A percentile compares a stretch with the other conserved stretches of the same genome.
phyloP scores from a whole-genome alignment of 2,888 invertebrate species.

The Morpho helenor region DNA sequence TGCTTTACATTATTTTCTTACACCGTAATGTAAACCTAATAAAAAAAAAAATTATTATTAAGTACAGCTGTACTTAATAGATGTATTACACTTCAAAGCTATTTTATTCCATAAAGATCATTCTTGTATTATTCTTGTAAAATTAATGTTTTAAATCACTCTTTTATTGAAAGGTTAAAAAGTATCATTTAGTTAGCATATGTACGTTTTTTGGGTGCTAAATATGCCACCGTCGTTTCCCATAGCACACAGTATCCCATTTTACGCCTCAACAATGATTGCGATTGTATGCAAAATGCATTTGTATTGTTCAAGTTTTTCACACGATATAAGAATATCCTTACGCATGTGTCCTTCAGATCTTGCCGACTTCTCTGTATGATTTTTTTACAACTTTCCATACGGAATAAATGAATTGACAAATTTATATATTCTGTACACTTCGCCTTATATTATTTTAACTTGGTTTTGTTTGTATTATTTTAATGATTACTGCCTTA shows the following conservation, averaged over 20 bases:
- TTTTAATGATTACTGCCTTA: no score
- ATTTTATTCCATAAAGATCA: no score
- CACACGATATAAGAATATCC: conserved; percentile 25
- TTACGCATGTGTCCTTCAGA: conserved; percentile 7
- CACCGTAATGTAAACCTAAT: no score
- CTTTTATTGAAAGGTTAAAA: conserved; percentile 3
- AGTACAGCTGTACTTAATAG: no score
- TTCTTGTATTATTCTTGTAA: no score
- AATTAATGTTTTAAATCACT: neutral
- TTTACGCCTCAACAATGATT: conserved; percentile 19
- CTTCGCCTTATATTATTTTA: no score
- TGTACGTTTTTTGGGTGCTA: conserved; percentile 6
- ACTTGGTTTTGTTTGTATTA: no score
- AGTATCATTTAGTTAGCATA: neutral
- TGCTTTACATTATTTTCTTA: no score
- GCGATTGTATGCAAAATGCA: conserved; percentile 27
- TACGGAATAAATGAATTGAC: neutral
- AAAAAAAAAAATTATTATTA: no score
- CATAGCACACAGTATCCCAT: conserved; percentile 18
- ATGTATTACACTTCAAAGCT: no score
- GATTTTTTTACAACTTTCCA: neutral
- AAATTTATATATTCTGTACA: neutral
- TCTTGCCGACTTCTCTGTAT: conserved; percentile 1
- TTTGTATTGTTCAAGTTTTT: conserved; percentile 28
- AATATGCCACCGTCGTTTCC: conserved; percentile 12